Percentiles rank a stretch among this genome's conserved stretches.
Conservation (phyloP, 2,113 vertebrate genomes). For the Festucalex cinctus region DNA sequence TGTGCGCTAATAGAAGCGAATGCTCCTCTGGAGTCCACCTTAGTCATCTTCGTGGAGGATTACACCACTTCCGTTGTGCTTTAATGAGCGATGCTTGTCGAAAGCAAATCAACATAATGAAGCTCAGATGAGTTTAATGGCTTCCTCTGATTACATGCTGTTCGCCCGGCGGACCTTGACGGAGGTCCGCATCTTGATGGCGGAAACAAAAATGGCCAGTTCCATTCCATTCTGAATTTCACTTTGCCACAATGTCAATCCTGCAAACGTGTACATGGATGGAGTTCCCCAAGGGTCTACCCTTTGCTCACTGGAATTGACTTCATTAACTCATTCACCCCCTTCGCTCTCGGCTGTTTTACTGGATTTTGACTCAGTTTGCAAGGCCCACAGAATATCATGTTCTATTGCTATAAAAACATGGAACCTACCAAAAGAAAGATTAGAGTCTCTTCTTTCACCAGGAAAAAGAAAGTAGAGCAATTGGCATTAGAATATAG, state of each 20-base stretch:
- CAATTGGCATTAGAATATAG: too few relatives aligned
- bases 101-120: conserved; percentile 62
- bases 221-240: background rate
- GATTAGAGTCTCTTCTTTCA: too few relatives aligned
- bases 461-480: too few relatives aligned
- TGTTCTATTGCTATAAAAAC: too few relatives aligned
- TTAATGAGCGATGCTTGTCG: conserved; percentile 55
- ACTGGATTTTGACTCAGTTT: too few relatives aligned
- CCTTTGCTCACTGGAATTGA: background rate
- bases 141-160: conserved; percentile 52
- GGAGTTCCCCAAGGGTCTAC: background rate
- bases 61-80: conserved; percentile 40
- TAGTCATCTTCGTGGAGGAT: conserved; percentile 39
- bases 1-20: conserved; percentile 44
- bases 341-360: too few relatives aligned
- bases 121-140: conserved; percentile 61
- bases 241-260: background rate
- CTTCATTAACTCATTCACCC: too few relatives aligned
- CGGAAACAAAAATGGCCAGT: background rate
- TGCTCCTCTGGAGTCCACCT: conserved; percentile 31
- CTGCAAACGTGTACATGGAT: background rate
- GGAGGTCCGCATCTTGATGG: conserved; percentile 23
- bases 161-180: conserved; percentile 33
- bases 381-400: too few relatives aligned
- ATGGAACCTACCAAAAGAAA: too few relatives aligned